Conservation (phyloP, 1,140 invertebrate genomes). For the Danaus melanippus region DNA sequence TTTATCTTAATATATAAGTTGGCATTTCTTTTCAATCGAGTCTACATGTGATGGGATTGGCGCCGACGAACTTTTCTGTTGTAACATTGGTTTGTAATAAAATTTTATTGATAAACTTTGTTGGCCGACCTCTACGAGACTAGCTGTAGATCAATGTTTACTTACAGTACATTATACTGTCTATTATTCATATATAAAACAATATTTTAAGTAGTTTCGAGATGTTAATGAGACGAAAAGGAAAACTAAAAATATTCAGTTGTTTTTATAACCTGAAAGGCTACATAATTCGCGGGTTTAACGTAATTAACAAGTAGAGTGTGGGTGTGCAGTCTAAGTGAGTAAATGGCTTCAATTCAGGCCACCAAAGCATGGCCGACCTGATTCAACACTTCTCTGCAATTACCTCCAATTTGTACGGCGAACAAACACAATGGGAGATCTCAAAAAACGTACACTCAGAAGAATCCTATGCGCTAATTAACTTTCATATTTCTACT, state of each 20-base stretch:
- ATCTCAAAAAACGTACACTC: too few relatives aligned
- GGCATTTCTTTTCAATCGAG: slow-evolving; percentile 5
- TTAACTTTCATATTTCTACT: too few relatives aligned
- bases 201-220: too few relatives aligned
- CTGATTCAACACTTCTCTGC: slow-evolving; percentile 71
- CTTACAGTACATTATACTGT: too few relatives aligned
- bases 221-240: too few relatives aligned
- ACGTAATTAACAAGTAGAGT: slow-evolving; percentile 50
- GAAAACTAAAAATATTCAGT: too few relatives aligned
- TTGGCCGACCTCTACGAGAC: slow-evolving; percentile 30
- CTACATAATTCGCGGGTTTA: slow-evolving; percentile 21
- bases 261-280: too few relatives aligned
- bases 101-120: slow-evolving; percentile 45
- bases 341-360: slow-evolving; percentile 66
- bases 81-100: slow-evolving; percentile 52
- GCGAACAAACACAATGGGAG: slow-evolving; percentile 9
- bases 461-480: too few relatives aligned
- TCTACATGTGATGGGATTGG: slow-evolving; percentile 30
- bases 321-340: slow-evolving; percentile 60
- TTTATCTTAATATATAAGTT: background rate
- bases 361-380: slow-evolving; percentile 42
- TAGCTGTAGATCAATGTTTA: slow-evolving; percentile 7
- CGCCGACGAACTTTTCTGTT: slow-evolving; percentile 39
- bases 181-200: too few relatives aligned
- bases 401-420: slow-evolving; percentile 67